Base-by-base conservation (phyloP, 2,888 invertebrate species). In the Seira musarum region DNA sequence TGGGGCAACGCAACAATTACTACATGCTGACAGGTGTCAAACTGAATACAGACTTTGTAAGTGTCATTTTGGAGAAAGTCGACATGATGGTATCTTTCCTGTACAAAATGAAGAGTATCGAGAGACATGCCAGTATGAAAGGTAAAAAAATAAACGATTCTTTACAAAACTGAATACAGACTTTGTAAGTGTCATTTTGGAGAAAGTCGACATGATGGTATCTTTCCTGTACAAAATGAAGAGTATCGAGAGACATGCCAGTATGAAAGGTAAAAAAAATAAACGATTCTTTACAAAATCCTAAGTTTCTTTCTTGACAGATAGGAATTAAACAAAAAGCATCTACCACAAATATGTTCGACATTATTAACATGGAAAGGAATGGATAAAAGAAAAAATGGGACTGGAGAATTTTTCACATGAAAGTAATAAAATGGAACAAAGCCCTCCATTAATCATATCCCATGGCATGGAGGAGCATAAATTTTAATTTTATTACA, bases 131-230 rank as follows among this genome's bases (percentile, higher is more conserved):
- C n/a, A 79, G 61, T 46, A 21, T 57, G 57, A 70, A 64, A 19
- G 77, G 77, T 77, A 68, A 40, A 8, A 25, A 5, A 64, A 5
- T 15, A 3, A 64, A 64, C 17, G 10, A 2, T 35, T 13, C 35
- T 64, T 24, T n/a, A n/a, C n/a, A n/a, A n/a, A n/a, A n/a, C 74
- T 85, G n/a, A 82, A 82, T 30, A 81, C 84, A 0, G 73, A 80
- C 49, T 79, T 82, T 73, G 80, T 78, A 21, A 75, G 72, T n/a
- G 77, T 82, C 19, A 72, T 77, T n/a, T 70, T 80, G 71, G 84
- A 83, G 70, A 85, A 85, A 76, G 80, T 82, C 10, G 83, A 84
- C 61, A 71, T 85, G 77, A 83, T 85, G 60, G 84, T 82, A 19
- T 67, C 76, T 10, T 83, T 85, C 53, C 76, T 84, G 0, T 83